Conservation (phyloP, 1,140 invertebrate species). For the Aphaenogaster rudis region DNA sequence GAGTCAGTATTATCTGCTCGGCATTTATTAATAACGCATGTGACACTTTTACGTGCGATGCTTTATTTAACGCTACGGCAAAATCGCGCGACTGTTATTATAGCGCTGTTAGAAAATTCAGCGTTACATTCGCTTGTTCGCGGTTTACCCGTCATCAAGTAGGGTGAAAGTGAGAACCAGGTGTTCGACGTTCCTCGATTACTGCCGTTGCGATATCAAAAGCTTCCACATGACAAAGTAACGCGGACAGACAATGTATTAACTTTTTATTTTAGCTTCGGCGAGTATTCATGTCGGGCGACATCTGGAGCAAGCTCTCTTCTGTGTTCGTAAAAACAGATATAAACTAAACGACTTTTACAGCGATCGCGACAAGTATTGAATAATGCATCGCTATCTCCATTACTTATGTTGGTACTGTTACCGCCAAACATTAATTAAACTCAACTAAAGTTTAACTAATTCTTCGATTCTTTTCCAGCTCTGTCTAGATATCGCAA, state of each 20-base stretch:
- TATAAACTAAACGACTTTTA: constrained; percentile 33
- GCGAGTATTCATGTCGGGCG: constrained; percentile 51
- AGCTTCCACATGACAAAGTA: constrained; percentile 53
- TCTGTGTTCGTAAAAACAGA: constrained; percentile 44
- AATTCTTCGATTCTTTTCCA: background rate
- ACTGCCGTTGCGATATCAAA: constrained; percentile 19
- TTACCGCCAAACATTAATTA: constrained; percentile 27
- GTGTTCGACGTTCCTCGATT: constrained; percentile 55
- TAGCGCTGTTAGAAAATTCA: constrained; percentile 43
- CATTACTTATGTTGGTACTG: background rate
- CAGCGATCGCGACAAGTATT: constrained; percentile 21
- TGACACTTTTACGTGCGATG: constrained; percentile 31
- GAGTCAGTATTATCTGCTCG: background rate
- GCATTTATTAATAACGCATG: constrained; percentile 35
- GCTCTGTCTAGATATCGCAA: background rate
- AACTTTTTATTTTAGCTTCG: constrained; percentile 57
- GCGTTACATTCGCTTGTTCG: background rate
- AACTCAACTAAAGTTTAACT: constrained; percentile 26
- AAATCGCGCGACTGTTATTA: constrained; percentile 19
- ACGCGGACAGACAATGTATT: constrained; percentile 49
- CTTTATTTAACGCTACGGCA: constrained; percentile 33
- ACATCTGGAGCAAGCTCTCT: constrained; percentile 27
- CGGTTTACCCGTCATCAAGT: constrained; percentile 17
- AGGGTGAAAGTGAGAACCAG: constrained; percentile 52
- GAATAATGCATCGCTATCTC: constrained; percentile 39